Evolutionary conservation across 2,888 invertebrate species (phyloP).

Genomic region (Hyalella azteca): DNA sequence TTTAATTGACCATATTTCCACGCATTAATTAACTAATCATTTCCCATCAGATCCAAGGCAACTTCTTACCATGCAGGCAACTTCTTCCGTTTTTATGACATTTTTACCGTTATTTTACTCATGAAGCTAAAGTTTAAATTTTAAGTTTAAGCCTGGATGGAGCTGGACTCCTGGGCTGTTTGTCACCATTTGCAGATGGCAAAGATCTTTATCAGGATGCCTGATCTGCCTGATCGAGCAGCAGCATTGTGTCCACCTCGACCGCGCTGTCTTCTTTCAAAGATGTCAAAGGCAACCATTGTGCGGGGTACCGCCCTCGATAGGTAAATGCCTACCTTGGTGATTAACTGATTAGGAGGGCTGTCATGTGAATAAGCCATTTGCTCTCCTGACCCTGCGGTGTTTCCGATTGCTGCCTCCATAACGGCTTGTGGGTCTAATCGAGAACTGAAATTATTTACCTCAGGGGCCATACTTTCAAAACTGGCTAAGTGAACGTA

Average conservation of each 20-base stretch:
- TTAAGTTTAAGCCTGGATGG: not conserved
- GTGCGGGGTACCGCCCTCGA: not conserved
- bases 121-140: too few relatives aligned
- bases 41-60: too few relatives aligned
- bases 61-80: too few relatives aligned
- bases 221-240: not conserved
- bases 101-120: too few relatives aligned
- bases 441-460: too few relatives aligned
- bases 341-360: conserved; percentile 2
- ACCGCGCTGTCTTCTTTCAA: not conserved
- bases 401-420: not conserved
- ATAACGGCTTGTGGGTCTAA: not conserved
- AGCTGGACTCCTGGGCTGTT: not conserved
- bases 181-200: not conserved
- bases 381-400: not conserved
- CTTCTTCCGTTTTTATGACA: too few relatives aligned
- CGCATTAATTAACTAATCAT: too few relatives aligned
- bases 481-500: too few relatives aligned
- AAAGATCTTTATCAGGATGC: not conserved
- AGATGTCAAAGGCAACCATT: conserved; percentile 13
- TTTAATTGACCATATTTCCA: too few relatives aligned
- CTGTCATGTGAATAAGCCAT: not conserved
- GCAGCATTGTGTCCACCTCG: not conserved
- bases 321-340: conserved; percentile 13
- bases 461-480: too few relatives aligned